These are phyloP conservation scores for Lepidurus arcticus DNA, from an alignment of 1,140 invertebrate genomes.

Conservation along the genomic window DNA sequence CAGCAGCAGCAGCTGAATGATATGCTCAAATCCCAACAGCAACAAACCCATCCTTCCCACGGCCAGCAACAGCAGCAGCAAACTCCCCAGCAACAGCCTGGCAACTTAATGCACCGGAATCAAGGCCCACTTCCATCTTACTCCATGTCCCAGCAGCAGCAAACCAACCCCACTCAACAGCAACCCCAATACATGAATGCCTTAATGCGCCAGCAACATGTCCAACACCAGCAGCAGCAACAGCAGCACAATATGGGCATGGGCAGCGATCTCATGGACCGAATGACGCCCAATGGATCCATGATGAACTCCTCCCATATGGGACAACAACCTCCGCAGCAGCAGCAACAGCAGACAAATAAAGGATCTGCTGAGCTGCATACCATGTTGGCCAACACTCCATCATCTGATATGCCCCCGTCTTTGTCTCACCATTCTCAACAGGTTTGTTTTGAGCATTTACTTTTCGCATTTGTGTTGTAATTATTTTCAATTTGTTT, in stretches of 20 bases:
- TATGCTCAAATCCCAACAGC: slow-evolving; percentile 22
- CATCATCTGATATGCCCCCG: neutral
- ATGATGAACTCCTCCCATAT: slow-evolving; percentile 4
- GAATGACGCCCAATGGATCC: slow-evolving; percentile 22
- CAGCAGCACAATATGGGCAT: slow-evolving; percentile 15
- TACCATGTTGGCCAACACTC: neutral
- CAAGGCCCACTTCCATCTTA: slow-evolving; percentile 28
- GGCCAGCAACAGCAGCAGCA: slow-evolving; percentile 39
- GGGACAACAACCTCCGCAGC: slow-evolving; percentile 20
- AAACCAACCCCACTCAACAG: neutral
- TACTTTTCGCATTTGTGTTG: too few species aligned
- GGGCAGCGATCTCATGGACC: neutral
- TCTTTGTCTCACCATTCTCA: neutral
- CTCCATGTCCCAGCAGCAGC: slow-evolving; percentile 32
- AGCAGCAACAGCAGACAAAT: slow-evolving; percentile 28
- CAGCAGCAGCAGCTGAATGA: slow-evolving; percentile 38
- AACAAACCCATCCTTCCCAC: slow-evolving; percentile 24
- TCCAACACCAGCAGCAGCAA: slow-evolving; percentile 28
- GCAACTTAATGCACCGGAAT: slow-evolving; percentile 23
- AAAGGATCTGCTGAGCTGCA: neutral
- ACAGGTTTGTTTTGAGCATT: neutral
- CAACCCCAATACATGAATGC: neutral
- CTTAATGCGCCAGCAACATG: neutral
- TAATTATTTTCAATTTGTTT: too few species aligned
- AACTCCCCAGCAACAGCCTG: neutral